phyloP scores from a whole-genome alignment of 2,888 invertebrate species.

The Melieria crassipennis region DNA sequence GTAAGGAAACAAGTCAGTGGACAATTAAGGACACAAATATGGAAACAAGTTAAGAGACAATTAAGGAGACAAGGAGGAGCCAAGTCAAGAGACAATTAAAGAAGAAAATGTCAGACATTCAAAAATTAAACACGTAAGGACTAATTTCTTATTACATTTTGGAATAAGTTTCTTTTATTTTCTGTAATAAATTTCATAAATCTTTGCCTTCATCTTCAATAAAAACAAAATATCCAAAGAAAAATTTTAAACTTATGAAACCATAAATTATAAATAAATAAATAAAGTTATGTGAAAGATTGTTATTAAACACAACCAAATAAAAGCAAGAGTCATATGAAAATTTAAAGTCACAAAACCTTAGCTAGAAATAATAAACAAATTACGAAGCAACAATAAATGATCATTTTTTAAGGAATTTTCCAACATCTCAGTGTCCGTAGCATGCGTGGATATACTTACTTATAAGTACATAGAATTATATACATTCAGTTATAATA shows the following conservation, averaged over 20 bases:
- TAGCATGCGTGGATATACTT: constrained; percentile 25
- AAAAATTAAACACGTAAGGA: too few relatives aligned
- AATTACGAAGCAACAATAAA: too few relatives aligned
- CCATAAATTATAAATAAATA: constrained; percentile 8
- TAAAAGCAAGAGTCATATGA: too few relatives aligned
- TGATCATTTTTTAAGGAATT: constrained; percentile 2
- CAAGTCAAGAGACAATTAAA: not conserved
- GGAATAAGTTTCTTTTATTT: too few relatives aligned
- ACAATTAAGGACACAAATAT: constrained; percentile 6
- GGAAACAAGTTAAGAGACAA: not conserved
- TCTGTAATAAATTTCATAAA: too few relatives aligned
- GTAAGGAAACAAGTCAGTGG: constrained; percentile 17
- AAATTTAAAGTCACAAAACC: too few relatives aligned
- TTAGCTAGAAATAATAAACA: too few relatives aligned
- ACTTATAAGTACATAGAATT: constrained; percentile 6
- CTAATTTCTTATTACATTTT: too few relatives aligned
- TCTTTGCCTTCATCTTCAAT: too few relatives aligned
- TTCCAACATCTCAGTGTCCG: constrained; percentile 31
- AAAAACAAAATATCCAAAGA: not conserved
- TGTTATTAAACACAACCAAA: too few relatives aligned
- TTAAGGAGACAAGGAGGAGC: constrained; percentile 6
- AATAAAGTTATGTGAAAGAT: not conserved
- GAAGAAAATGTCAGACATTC: not conserved
- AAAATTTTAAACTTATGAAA: constrained; percentile 26
- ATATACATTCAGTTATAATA: constrained; percentile 15